phyloP scores from a whole-genome alignment of 2,113 vertebrate genomes.

The Erythrolamprus reginae region DNA sequence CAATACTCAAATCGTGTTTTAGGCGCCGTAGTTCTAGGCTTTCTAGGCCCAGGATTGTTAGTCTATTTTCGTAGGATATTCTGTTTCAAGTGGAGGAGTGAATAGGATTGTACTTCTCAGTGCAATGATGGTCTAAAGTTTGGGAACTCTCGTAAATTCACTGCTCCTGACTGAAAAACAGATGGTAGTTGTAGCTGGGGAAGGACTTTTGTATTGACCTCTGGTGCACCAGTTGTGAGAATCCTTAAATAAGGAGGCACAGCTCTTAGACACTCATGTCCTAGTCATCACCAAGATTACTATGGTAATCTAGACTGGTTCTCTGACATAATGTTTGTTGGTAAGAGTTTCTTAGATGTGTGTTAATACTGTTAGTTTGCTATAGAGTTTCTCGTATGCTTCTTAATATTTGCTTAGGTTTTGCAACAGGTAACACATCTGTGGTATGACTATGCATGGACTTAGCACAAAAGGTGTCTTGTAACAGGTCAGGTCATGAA shows the following conservation, averaged over 20 bases:
- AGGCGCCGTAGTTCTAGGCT: too few species aligned
- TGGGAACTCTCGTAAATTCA: not conserved
- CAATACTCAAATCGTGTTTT: too few species aligned
- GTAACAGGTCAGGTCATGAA: not conserved
- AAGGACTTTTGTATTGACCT: not conserved
- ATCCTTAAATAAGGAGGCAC: not conserved
- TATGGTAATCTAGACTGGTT: not conserved
- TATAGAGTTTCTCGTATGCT: not conserved
- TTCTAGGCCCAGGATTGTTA: too few species aligned
- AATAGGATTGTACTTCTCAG: not conserved
- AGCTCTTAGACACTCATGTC: not conserved
- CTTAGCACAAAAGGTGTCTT: not conserved
- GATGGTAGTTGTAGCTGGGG: not conserved
- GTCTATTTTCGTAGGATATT: too few species aligned
- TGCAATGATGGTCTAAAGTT: not conserved
- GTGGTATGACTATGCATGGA: not conserved
- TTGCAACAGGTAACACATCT: not conserved
- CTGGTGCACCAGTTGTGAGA: not conserved
- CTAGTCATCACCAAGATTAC: not conserved
- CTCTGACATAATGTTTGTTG: not conserved
- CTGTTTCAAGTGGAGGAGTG: too few species aligned
- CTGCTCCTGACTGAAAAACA: not conserved
- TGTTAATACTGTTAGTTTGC: not conserved
- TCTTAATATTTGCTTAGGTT: not conserved
- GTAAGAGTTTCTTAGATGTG: not conserved